These are phyloP conservation scores for Lagodon rhomboides DNA, from an alignment of 2,797 vertebrate species.

Conservation along the genomic window DNA sequence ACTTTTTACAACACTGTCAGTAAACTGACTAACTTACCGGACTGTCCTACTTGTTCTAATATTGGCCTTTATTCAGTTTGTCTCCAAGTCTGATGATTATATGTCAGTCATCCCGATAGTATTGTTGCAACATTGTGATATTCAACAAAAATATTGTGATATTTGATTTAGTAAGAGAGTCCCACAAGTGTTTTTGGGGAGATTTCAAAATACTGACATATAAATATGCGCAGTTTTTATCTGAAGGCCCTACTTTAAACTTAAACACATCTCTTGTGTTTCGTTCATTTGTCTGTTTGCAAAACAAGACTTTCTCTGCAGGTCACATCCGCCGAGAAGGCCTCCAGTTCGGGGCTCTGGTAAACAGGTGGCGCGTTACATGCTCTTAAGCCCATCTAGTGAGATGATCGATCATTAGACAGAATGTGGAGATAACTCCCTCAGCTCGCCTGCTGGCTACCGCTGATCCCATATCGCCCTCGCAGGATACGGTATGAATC, in stretches of 20 bases:
- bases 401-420: conserved; percentile 85
- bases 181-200: too few species aligned
- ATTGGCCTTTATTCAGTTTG: too few species aligned
- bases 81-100: too few species aligned
- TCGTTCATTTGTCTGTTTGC: conserved; percentile 30
- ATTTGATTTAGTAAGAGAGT: too few species aligned
- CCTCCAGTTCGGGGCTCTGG: conserved; percentile 70
- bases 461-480: conserved; percentile 82
- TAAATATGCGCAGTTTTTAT: too few species aligned
- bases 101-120: too few species aligned
- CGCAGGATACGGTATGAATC: conserved; percentile 84
- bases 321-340: conserved; percentile 59
- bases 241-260: neutral
- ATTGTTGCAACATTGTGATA: too few species aligned
- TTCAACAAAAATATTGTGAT: too few species aligned
- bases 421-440: conserved; percentile 81
- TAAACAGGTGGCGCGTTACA: conserved; percentile 79
- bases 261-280: conserved; percentile 8
- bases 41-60: too few species aligned
- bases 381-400: conserved; percentile 80
- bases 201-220: too few species aligned
- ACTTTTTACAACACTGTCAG: too few species aligned
- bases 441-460: conserved; percentile 78
- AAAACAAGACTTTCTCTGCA: conserved; percentile 66
- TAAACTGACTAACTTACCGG: too few species aligned